Evolutionary conservation across 2,113 vertebrate species (phyloP), one percentile per base, ranked within the genome.

Genomic region (Chrysochloris asiatica): DNA sequence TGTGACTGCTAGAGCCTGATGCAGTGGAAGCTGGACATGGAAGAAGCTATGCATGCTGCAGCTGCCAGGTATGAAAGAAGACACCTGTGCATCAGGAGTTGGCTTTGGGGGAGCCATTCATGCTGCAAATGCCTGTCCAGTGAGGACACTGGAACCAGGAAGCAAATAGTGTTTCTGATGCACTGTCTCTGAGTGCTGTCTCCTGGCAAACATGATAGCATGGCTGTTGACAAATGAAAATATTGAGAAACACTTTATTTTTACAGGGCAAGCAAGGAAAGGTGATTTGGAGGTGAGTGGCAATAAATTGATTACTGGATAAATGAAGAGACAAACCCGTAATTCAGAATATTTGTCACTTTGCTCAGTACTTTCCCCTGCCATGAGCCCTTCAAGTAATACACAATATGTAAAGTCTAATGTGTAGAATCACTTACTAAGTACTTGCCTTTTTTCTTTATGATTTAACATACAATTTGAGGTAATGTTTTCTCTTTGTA

Each of bases 231-330:
- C 26, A 48, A 59, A 54, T 2, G 41, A 77, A 63, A 86, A 43
- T 10, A 33, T 11, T 41, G 83, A 67, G 24, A 16, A 50, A 5
- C 22, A 36, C 17, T 67, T 50, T 13, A 45, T 81, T 77, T 90
- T 81, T 36, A 48, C 22, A 54, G 22, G 47, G 61, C 36, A 83
- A 82, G 19, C 52, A 71, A 73, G 22, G 73, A 89, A 54, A 59
- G 88, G 61, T 94, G 77, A 87, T 75, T 87, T 80, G n/a, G 61
- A 89, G 11, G 61, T 4, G 3, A 77, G 45, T 83, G 48, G 52
- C 33, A 59, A 24, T 47, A 52, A 8, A 47, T 19, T 67, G 52
- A 45, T 63, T 78, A 30, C 6, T n/a, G n/a, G 24, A 8, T 10
- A 61, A 61, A 48, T 45, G 13, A 81, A 69, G 41, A 82, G 59